Evolutionary conservation across 2,888 invertebrate species (phyloP).

Genomic region (Ornithoptera alexandrae): DNA sequence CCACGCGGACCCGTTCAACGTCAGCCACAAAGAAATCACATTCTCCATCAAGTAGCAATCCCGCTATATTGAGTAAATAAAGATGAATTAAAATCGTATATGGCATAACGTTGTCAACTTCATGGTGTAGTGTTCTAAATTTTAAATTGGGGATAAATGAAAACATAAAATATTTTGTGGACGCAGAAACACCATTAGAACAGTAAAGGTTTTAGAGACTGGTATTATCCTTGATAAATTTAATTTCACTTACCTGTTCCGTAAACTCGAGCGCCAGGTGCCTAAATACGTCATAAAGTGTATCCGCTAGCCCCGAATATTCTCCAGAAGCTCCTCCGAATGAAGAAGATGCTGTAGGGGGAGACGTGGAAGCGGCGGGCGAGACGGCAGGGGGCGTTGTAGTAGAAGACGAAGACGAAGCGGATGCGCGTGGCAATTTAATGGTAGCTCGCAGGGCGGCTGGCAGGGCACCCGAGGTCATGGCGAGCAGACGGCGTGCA

Average conservation of each 20-base stretch:
- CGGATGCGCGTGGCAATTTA: constrained; percentile 83
- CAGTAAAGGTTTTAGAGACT: neutral
- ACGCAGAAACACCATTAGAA: too few relatives aligned
- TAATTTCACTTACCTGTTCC: constrained; percentile 50
- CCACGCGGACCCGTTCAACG: constrained; percentile 84
- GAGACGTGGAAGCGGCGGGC: constrained; percentile 41
- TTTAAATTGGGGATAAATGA: too few relatives aligned
- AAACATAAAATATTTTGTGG: too few relatives aligned
- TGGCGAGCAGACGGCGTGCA: constrained; percentile 81
- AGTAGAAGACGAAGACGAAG: constrained; percentile 60
- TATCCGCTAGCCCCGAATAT: constrained; percentile 64
- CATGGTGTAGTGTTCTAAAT: too few relatives aligned
- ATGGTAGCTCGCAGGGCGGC: constrained; percentile 40
- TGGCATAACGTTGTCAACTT: too few relatives aligned
- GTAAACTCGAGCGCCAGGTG: constrained; percentile 77
- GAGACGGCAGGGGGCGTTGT: constrained; percentile 51
- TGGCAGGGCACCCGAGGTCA: constrained; percentile 40
- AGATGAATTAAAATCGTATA: neutral
- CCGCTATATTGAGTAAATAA: constrained; percentile 63
- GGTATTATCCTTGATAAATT: neutral
- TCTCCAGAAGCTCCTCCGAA: constrained; percentile 22
- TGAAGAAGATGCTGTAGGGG: constrained; percentile 37
- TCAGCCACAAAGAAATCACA: constrained; percentile 92
- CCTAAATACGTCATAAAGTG: constrained; percentile 67
- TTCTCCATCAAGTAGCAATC: constrained; percentile 89